A percentile compares a stretch with the other conserved stretches of the same genome.
Conservation (phyloP, 1,140 invertebrate genomes). For the Maconellicoccus hirsutus region DNA sequence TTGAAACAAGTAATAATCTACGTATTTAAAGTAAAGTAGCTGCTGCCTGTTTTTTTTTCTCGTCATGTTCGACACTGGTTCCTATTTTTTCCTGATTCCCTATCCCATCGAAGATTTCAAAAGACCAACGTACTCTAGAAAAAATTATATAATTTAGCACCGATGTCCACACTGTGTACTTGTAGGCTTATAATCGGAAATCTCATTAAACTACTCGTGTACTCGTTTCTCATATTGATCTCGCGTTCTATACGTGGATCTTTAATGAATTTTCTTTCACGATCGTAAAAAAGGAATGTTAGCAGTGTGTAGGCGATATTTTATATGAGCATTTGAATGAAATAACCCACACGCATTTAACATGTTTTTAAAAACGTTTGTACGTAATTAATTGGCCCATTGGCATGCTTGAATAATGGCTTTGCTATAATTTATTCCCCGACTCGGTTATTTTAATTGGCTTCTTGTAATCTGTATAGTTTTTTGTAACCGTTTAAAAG, state of each 20-base stretch:
- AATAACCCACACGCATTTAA: slow-evolving; percentile 15
- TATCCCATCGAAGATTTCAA: too few relatives aligned
- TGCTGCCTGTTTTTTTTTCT: background rate
- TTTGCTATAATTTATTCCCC: background rate
- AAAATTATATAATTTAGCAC: too few relatives aligned
- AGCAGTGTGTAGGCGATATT: slow-evolving; percentile 11
- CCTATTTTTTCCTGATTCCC: too few relatives aligned
- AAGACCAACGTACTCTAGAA: too few relatives aligned
- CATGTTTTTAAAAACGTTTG: background rate
- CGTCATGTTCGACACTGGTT: background rate
- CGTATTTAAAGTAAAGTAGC: slow-evolving; percentile 9
- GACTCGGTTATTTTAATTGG: slow-evolving; percentile 9
- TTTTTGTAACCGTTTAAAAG: background rate
- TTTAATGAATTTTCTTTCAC: background rate
- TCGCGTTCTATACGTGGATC: background rate
- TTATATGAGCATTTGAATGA: slow-evolving; percentile 12
- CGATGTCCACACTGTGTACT: too few relatives aligned
- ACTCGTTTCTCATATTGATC: background rate
- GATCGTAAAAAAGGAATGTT: background rate
- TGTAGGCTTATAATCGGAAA: too few relatives aligned
- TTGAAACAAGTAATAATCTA: slow-evolving; percentile 5
- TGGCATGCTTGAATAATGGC: slow-evolving; percentile 15
- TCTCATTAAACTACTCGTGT: background rate
- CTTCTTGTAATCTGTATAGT: slow-evolving; percentile 10
- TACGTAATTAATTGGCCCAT: slow-evolving; percentile 15